A percentile compares a stretch with the other conserved stretches of the same genome.
Conservation (phyloP, 2,888 invertebrate species). For the Gibbula magus region DNA sequence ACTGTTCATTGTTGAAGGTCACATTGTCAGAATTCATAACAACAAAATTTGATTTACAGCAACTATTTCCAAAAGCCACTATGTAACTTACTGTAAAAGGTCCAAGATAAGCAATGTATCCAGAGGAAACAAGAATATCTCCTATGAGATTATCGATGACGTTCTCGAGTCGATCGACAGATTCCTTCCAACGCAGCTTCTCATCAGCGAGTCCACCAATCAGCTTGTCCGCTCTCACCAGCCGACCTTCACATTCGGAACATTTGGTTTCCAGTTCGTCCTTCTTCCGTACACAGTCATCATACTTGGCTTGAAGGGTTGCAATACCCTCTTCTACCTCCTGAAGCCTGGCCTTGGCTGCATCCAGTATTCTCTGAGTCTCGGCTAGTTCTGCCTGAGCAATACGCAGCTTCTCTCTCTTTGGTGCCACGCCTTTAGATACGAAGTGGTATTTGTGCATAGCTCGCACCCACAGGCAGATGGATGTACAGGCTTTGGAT, state of each 20-base stretch:
- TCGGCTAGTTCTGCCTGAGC: conserved; percentile 73
- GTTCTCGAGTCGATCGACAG: conserved; percentile 70
- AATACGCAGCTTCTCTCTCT: conserved; percentile 71
- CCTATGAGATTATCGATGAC: conserved; percentile 73
- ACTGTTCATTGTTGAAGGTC: too few relatives aligned
- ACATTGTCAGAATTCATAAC: background rate
- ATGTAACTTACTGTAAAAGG: conserved; percentile 72
- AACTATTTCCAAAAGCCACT: too few relatives aligned
- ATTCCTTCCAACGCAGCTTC: conserved; percentile 75
- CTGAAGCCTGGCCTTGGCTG: conserved; percentile 69
- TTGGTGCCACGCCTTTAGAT: conserved; percentile 74
- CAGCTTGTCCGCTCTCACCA: conserved; percentile 75
- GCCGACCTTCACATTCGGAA: conserved; percentile 73
- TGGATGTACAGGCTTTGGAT: conserved; percentile 86
- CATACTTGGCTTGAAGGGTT: conserved; percentile 74
- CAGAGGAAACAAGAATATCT: conserved; percentile 74
- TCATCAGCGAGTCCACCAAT: conserved; percentile 76
- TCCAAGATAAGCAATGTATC: conserved; percentile 74
- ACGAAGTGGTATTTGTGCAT: conserved; percentile 77
- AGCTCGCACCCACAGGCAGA: conserved; percentile 86
- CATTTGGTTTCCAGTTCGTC: conserved; percentile 75
- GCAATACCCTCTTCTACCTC: conserved; percentile 75
- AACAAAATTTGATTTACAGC: background rate
- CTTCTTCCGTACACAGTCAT: conserved; percentile 75
- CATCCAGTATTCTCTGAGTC: conserved; percentile 72